These are phyloP conservation scores for Chloromyia formosa DNA, from an alignment of 2,888 invertebrate species.

Conservation along the genomic window DNA sequence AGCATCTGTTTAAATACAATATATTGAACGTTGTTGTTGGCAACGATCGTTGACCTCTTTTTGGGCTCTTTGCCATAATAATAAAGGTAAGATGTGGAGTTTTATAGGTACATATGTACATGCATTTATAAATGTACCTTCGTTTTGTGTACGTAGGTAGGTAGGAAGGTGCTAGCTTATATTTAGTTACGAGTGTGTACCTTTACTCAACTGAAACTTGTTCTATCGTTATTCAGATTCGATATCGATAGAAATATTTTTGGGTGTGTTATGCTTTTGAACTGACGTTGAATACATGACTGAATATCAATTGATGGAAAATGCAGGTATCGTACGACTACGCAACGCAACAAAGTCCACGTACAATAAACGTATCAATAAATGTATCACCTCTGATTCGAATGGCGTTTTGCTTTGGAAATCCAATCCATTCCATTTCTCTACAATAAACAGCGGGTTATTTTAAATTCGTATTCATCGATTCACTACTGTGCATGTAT, in stretches of 20 bases:
- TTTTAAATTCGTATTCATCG: no score
- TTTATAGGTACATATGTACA: no score
- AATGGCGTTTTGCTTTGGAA: no score
- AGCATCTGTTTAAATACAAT: slow-evolving; percentile 31
- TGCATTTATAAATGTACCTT: neutral
- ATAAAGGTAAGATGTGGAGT: no score
- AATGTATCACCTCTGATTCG: neutral
- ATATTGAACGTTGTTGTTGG: neutral
- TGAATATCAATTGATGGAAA: neutral
- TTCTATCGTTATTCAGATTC: neutral
- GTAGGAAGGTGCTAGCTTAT: no score
- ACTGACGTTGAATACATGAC: neutral
- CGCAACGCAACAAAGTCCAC: neutral
- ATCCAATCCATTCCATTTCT: no score
- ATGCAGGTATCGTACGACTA: neutral
- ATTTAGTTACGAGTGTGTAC: no score
- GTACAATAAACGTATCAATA: neutral
- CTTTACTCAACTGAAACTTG: neutral
- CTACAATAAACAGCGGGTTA: no score
- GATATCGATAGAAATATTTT: neutral
- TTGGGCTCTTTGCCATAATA: neutral
- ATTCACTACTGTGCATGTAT: no score
- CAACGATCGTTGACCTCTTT: slow-evolving; percentile 30
- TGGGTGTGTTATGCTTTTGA: neutral
- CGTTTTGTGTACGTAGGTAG: neutral